Evolutionary conservation across 2,797 vertebrate species (phyloP).

Genomic region (Anguilla megastoma): DNA sequence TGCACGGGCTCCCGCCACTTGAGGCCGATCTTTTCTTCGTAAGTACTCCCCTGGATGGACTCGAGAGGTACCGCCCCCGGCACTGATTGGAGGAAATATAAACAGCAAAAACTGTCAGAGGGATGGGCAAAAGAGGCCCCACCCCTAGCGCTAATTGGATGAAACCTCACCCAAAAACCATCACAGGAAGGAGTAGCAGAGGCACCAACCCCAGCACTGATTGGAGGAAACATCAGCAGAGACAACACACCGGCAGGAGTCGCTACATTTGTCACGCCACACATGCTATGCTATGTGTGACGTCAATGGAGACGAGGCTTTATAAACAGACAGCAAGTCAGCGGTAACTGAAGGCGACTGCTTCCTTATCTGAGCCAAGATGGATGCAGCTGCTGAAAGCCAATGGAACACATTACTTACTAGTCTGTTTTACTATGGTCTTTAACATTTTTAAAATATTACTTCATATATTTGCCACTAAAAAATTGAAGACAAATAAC

Average conservation of each 20-base stretch:
- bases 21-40: constrained; percentile 92
- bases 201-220: constrained; percentile 29
- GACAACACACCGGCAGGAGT: background rate
- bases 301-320: background rate
- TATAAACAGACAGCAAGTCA: background rate
- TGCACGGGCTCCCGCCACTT: constrained; percentile 89
- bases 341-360: background rate
- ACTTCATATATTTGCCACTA: background rate
- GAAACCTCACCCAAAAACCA: background rate
- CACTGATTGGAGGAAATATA: background rate
- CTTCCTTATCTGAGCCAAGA: background rate
- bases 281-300: background rate
- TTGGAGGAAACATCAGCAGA: background rate
- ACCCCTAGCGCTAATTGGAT: background rate
- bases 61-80: constrained; percentile 25
- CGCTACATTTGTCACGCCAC: background rate
- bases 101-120: background rate
- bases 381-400: background rate
- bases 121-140: background rate
- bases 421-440: background rate
- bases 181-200: background rate
- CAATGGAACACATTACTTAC: background rate
- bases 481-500: background rate
- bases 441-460: background rate
- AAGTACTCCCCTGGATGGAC: constrained; percentile 78